phyloP scores from a whole-genome alignment of 2,113 vertebrate species.

The Anguilla rostrata region DNA sequence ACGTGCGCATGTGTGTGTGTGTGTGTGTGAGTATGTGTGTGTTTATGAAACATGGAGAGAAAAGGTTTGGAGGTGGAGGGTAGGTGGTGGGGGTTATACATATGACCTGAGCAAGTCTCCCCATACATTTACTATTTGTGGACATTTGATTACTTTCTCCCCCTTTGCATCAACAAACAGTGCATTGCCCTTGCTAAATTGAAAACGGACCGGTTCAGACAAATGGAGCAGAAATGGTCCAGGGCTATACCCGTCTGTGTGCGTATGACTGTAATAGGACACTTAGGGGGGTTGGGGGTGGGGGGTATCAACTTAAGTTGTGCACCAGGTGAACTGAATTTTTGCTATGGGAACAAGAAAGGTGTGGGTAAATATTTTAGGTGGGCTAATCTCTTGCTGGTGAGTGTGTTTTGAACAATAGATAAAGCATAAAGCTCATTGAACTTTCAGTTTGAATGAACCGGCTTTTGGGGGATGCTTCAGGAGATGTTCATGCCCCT shows the following conservation, averaged over 20 bases:
- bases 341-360: background rate
- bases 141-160: constrained; percentile 29
- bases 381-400: too few species aligned
- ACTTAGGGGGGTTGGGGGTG: too few species aligned
- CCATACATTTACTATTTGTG: background rate
- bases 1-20: background rate
- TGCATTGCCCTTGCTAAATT: background rate
- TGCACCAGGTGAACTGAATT: background rate
- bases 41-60: background rate
- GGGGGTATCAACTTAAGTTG: background rate
- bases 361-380: background rate
- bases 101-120: constrained; percentile 7
- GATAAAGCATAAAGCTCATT: background rate
- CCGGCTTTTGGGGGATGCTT: too few species aligned
- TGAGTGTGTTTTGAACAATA: too few species aligned
- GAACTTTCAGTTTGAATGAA: background rate
- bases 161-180: background rate
- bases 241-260: background rate
- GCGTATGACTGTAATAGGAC: background rate
- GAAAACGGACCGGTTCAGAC: background rate
- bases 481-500: too few species aligned
- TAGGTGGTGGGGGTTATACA: background rate
- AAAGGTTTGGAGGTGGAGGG: background rate
- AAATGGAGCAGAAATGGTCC: background rate
- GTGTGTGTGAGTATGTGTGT: background rate